Evolutionary conservation across 2,888 invertebrate genomes (phyloP).

Genomic region (Lasioglossum leucozonium): DNA sequence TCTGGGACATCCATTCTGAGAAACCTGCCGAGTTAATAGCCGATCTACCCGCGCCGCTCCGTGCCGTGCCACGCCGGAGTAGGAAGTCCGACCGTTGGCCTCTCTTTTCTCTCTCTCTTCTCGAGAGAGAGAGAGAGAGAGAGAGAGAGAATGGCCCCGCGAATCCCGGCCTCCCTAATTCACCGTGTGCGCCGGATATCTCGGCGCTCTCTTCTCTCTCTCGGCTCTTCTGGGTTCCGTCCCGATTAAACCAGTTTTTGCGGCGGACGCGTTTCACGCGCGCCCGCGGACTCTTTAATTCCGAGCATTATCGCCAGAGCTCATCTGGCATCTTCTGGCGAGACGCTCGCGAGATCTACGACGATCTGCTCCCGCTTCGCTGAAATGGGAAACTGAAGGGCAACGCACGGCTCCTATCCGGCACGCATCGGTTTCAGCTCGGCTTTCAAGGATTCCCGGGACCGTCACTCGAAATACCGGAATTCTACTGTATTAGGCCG

Average conservation of each 20-base stretch:
- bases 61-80: conserved; percentile 35
- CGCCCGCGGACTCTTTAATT: conserved; percentile 34
- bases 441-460: neutral
- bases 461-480: neutral
- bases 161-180: conserved; percentile 39
- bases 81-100: conserved; percentile 71
- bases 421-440: neutral
- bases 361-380: neutral
- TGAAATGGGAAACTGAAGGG: conserved; percentile 13
- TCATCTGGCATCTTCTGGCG: conserved; percentile 17
- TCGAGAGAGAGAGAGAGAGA: too few species aligned
- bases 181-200: neutral
- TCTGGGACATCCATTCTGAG: conserved; percentile 73
- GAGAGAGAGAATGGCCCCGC: neutral
- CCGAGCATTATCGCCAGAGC: conserved; percentile 16
- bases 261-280: conserved; percentile 32
- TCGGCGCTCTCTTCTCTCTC: neutral
- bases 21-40: conserved; percentile 76
- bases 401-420: neutral
- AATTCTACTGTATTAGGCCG: neutral
- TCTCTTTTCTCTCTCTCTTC: too few species aligned
- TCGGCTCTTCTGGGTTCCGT: neutral
- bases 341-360: neutral
- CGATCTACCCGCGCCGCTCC: conserved; percentile 56
- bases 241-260: conserved; percentile 43